Percentiles rank a stretch among this genome's conserved stretches.
phyloP scores from a whole-genome alignment of 2,797 vertebrate species.

The Prunella strophiata region DNA sequence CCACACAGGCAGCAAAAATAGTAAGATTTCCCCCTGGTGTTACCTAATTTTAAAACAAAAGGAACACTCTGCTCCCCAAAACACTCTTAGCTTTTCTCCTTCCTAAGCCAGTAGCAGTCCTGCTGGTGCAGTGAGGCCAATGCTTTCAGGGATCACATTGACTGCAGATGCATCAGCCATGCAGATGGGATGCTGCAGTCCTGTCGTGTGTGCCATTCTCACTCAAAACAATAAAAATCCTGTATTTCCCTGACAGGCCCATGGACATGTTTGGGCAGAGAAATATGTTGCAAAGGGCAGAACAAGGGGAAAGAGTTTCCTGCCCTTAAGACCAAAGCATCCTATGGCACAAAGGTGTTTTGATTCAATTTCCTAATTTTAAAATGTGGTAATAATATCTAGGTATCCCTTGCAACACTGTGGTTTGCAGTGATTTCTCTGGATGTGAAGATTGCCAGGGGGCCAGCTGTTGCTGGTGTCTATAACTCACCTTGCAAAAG shows the following conservation, averaged over 20 bases:
- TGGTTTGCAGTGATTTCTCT: background rate
- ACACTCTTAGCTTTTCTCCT: background rate
- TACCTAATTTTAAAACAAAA: background rate
- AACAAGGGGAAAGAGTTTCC: background rate
- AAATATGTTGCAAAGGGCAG: background rate
- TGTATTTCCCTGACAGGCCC: background rate
- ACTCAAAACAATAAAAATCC: background rate
- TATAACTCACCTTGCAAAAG: background rate
- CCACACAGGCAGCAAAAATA: background rate
- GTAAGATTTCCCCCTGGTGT: background rate
- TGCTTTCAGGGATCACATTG: background rate
- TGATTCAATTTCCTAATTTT: background rate
- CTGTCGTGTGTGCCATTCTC: background rate
- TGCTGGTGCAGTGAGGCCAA: background rate
- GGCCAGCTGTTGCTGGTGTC: background rate
- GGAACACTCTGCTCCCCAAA: background rate
- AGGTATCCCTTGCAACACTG: background rate
- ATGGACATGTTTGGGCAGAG: background rate
- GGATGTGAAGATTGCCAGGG: background rate
- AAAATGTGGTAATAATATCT: background rate
- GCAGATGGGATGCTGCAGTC: background rate
- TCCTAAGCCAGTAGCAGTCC: background rate
- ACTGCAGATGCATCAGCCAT: background rate
- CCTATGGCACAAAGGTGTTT: background rate
- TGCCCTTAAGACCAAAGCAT: fast-evolving